These are phyloP conservation scores for Resseliella maxima DNA, from an alignment of 2,888 invertebrate species.

Conservation along the genomic window DNA sequence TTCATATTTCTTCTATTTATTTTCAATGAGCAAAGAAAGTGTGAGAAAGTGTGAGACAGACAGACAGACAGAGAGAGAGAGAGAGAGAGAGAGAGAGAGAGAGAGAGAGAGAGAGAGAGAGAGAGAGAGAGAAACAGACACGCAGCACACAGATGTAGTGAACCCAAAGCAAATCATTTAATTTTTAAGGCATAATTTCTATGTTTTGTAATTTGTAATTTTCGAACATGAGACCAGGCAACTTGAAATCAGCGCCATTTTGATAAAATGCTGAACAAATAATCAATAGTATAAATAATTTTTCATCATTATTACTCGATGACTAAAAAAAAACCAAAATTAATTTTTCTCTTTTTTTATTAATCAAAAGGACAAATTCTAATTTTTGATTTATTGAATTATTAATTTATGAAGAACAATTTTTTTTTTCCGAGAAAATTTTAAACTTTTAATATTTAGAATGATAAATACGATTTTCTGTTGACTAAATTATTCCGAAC, in stretches of 20 bases:
- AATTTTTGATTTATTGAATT: neutral
- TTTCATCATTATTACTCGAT: neutral
- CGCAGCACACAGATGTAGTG: neutral
- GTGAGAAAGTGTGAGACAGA: too few species aligned
- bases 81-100: neutral
- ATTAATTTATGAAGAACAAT: neutral
- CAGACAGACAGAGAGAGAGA: too few species aligned
- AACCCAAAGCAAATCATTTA: conserved; percentile 43
- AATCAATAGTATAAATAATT: neutral
- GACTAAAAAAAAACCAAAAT: neutral
- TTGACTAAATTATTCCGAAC: conserved; percentile 36
- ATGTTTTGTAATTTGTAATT: conserved; percentile 38
- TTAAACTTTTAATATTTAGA: neutral
- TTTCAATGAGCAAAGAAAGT: neutral
- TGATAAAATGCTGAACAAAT: neutral
- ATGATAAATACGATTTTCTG: neutral
- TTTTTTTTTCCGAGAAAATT: neutral
- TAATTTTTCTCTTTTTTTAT: neutral
- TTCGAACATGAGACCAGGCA: conserved; percentile 1
- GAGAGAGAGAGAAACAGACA: neutral
- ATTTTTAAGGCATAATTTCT: neutral
- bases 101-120: neutral
- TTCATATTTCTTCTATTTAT: conserved; percentile 12
- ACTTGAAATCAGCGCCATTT: neutral
- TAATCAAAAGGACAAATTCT: neutral